Base-by-base conservation (phyloP, 2,888 invertebrate genomes). In the Esperia sulphurella region DNA sequence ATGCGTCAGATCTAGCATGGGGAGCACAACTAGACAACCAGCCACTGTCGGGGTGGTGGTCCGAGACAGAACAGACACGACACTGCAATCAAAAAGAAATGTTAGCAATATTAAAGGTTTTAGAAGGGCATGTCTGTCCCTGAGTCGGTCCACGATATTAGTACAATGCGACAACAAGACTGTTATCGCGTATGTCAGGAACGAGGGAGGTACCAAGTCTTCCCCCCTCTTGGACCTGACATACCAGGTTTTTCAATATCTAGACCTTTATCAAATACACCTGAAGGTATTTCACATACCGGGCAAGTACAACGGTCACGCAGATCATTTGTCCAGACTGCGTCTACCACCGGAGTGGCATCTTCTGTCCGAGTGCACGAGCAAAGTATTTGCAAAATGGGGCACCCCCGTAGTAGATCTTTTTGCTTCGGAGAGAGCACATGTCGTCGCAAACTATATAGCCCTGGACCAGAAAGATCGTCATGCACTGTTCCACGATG, bases 141-240 rank as follows among this genome's bases (percentile, higher is more conserved):
- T 45, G 38, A 13, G 14, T 13, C 13, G 10, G 9, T 10, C 5
- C 29, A 33, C 40, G 7, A 5, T 45, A 5, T 10, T 45, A 10
- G 7, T 45, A 4, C 65, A 66, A 41, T 56, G 58, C 55, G 63
- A 66, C 64, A 63, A 61, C 55, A 52, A 41, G 31, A 59, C 62
- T 0, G 61, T 51, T 7, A 51, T 65, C 8, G 54, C 62, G 1
- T 52, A 64, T 40, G 48, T 63, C 3, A 46, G 57, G 3, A 65
- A 68, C 41, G 66, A 71, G 45, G 70, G 69, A 8, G 67, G 68
- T 0, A 67, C 61, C 0, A 61, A 57, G 45, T 66, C 67, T 0
- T 0, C 14, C 35, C 9, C 48, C 0, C 43, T 65, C 0, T 50
- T 58, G 46, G 31, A 59, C 1, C 12, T 64, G 30, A 58, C 61